phyloP scores from a whole-genome alignment of 1,140 invertebrate species.

The Lasaia peninsularis region DNA sequence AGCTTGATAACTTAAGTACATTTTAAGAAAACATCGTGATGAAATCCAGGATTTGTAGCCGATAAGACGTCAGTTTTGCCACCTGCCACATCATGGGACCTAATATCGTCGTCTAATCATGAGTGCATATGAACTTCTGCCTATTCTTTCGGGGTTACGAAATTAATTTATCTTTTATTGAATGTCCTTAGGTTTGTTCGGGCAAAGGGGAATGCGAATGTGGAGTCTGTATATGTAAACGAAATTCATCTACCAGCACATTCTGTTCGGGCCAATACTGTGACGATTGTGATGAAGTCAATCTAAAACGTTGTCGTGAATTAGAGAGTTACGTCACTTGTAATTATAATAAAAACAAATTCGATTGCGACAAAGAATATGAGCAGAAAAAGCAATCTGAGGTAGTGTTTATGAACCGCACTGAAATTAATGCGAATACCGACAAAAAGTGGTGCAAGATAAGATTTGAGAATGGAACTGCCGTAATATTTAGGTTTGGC shows the following conservation, averaged over 20 bases:
- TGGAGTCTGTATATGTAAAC: slow-evolving; percentile 80
- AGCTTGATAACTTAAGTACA: no score
- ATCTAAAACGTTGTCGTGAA: slow-evolving; percentile 81
- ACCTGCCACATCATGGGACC: no score
- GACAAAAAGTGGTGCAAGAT: slow-evolving; percentile 44
- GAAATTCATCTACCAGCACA: slow-evolving; percentile 38
- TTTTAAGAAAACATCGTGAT: no score
- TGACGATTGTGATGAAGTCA: slow-evolving; percentile 79
- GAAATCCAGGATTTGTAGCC: no score
- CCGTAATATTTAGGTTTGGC: slow-evolving; percentile 44
- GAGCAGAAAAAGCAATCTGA: slow-evolving; percentile 62
- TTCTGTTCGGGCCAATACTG: slow-evolving; percentile 82
- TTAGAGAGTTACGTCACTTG: slow-evolving; percentile 86
- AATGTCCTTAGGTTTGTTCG: slow-evolving; percentile 76
- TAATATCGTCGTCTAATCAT: no score
- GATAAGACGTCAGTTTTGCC: no score
- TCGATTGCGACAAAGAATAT: slow-evolving; percentile 77
- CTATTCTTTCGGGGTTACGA: no score
- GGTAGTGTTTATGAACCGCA: slow-evolving; percentile 35
- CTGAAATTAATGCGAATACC: slow-evolving; percentile 34
- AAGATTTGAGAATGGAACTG: slow-evolving; percentile 33
- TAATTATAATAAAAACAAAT: slow-evolving; percentile 73
- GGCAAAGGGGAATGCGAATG: slow-evolving; percentile 82
- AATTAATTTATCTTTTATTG: background rate
- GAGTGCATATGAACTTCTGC: no score